Conservation (phyloP, 2,797 vertebrate species). For the Enteromius trimaculatus region DNA sequence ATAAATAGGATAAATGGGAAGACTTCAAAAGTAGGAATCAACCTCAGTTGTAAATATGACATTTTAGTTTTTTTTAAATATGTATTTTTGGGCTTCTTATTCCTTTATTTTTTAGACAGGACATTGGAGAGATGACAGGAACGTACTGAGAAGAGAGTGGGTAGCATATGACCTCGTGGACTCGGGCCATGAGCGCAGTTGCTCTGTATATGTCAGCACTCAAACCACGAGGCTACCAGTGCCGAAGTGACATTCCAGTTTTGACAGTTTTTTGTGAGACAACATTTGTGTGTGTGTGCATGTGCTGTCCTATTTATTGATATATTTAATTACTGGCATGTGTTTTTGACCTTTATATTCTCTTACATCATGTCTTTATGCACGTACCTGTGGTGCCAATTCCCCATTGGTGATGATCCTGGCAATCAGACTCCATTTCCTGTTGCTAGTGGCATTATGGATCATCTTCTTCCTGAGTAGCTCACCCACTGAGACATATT, state of each 20-base stretch:
- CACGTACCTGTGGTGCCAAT: conserved; percentile 92
- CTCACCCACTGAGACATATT: conserved; percentile 96
- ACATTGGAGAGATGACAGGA: too few relatives aligned
- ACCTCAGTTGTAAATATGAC: neutral
- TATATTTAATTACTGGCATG: neutral
- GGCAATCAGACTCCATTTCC: conserved; percentile 98
- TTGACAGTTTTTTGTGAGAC: neutral
- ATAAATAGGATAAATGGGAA: neutral
- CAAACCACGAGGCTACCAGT: too few relatives aligned
- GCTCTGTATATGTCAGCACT: too few relatives aligned
- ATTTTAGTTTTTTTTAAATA: neutral
- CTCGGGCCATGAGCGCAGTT: too few relatives aligned
- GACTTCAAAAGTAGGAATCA: neutral
- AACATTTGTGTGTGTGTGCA: neutral
- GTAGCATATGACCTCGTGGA: too few relatives aligned
- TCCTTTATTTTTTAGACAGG: too few relatives aligned
- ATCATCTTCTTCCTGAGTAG: conserved; percentile 96
- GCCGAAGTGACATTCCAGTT: neutral
- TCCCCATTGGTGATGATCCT: conserved; percentile 99
- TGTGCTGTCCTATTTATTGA: neutral
- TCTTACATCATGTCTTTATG: neutral
- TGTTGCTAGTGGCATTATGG: conserved; percentile 95
- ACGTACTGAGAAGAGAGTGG: too few relatives aligned
- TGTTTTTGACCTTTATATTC: conserved; percentile 4
- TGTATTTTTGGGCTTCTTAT: too few relatives aligned